These are phyloP conservation scores for Protomyctophum bolini DNA, from an alignment of 2,113 vertebrate species.

Conservation along the genomic window DNA sequence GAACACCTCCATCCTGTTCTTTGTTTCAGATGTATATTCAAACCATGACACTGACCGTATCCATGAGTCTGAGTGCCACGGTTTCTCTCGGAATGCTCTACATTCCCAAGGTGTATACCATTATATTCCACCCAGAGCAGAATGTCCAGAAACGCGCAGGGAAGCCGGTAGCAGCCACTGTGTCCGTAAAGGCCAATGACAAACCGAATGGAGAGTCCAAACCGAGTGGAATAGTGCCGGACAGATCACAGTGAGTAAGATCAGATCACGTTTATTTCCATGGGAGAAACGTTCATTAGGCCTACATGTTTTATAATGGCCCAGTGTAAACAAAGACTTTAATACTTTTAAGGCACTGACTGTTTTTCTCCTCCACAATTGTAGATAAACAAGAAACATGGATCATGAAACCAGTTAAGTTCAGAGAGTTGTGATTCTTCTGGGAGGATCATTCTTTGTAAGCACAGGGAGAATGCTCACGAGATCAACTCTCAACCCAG, in stretches of 20 bases:
- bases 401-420: slow-evolving; percentile 35
- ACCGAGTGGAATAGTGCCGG: slow-evolving; percentile 51
- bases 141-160: slow-evolving; percentile 87
- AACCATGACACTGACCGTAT: slow-evolving; percentile 89
- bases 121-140: slow-evolving; percentile 89
- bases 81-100: slow-evolving; percentile 93
- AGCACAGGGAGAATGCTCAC: slow-evolving; percentile 8
- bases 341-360: not conserved
- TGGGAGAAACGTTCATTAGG: not conserved
- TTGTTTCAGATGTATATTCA: slow-evolving; percentile 88
- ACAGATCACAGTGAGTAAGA: slow-evolving; percentile 70
- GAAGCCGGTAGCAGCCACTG: slow-evolving; percentile 62
- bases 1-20: slow-evolving; percentile 2
- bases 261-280: not conserved
- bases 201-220: slow-evolving; percentile 82
- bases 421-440: not conserved
- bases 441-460: slow-evolving; percentile 21
- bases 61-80: slow-evolving; percentile 89
- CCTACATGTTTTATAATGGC: not conserved
- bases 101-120: slow-evolving; percentile 88
- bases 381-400: not conserved
- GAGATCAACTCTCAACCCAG: too few relatives aligned
- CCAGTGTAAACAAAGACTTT: not conserved
- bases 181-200: slow-evolving; percentile 77
- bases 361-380: not conserved